Evolutionary conservation across 2,113 vertebrate species (phyloP).

Genomic region (Macquaria ambigua): DNA sequence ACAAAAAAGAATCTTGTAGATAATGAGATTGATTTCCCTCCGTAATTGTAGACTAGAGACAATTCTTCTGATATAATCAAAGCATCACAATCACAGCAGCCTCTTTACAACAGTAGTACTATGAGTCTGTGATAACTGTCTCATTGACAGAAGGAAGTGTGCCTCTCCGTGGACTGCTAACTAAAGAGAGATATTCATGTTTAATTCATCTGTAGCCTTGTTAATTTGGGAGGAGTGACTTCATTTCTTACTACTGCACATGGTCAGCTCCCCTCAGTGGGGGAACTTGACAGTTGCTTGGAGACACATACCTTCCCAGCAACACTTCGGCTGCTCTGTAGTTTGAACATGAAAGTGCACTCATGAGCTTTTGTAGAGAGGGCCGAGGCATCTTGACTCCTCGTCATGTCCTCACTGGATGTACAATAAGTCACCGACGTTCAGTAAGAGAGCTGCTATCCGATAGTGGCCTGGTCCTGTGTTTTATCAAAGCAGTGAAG

Average conservation of each 20-base stretch:
- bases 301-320: constrained; percentile 45
- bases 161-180: not conserved
- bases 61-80: not conserved
- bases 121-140: not conserved
- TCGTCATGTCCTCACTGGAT: not conserved
- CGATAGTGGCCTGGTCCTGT: not conserved
- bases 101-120: not conserved
- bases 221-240: constrained; percentile 43
- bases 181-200: constrained; percentile 41
- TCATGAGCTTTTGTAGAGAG: not conserved
- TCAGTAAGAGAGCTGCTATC: not conserved
- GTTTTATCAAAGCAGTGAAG: not conserved
- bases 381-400: not conserved
- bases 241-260: constrained; percentile 24
- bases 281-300: constrained; percentile 43
- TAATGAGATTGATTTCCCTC: not conserved
- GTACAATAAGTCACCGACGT: not conserved
- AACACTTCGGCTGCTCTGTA: constrained; percentile 12
- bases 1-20: not conserved
- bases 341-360: constrained; percentile 39
- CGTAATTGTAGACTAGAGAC: not conserved
- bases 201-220: constrained; percentile 52
- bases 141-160: not conserved
- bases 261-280: constrained; percentile 3
- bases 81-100: not conserved